phyloP scores from a whole-genome alignment of 2,888 invertebrate genomes.

The Agriopis marginaria region DNA sequence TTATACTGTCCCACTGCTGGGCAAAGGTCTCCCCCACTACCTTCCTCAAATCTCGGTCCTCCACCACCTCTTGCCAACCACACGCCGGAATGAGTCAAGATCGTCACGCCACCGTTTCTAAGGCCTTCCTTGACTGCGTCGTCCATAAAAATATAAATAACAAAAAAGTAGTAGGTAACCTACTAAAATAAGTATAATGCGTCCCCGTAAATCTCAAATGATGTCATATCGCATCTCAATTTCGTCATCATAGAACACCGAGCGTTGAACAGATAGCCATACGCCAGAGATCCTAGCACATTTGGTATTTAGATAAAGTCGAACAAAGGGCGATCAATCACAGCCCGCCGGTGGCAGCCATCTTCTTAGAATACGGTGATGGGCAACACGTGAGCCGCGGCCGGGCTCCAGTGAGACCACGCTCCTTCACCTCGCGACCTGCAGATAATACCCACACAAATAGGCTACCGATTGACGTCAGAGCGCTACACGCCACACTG shows the following conservation, averaged over 20 bases:
- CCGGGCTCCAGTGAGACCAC: constrained; percentile 32
- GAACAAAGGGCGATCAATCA: constrained; percentile 80
- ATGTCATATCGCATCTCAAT: constrained; percentile 30
- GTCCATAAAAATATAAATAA: too few relatives aligned
- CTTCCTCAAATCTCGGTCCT: too few relatives aligned
- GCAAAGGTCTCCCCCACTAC: too few relatives aligned
- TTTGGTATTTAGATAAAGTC: constrained; percentile 44
- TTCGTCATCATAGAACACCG: constrained; percentile 26
- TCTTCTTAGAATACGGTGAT: constrained; percentile 67
- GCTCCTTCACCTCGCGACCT: constrained; percentile 73
- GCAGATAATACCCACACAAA: constrained; percentile 69
- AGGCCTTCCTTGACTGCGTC: too few relatives aligned
- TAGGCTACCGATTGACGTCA: constrained; percentile 82
- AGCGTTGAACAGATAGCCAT: constrained; percentile 34
- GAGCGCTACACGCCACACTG: constrained; percentile 55
- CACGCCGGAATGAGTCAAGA: too few relatives aligned
- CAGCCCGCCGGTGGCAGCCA: constrained; percentile 48
- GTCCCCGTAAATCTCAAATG: constrained; percentile 18
- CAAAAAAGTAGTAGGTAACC: background rate
- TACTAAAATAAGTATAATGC: background rate
- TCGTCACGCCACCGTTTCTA: too few relatives aligned
- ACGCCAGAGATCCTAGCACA: constrained; percentile 37
- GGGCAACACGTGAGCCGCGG: constrained; percentile 65
- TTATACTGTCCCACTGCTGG: too few relatives aligned
- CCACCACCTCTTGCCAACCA: too few relatives aligned